Percentiles rank a stretch among this genome's conserved stretches.
Conservation (phyloP, 2,113 vertebrate species). For the Brienomyrus longianalis region DNA sequence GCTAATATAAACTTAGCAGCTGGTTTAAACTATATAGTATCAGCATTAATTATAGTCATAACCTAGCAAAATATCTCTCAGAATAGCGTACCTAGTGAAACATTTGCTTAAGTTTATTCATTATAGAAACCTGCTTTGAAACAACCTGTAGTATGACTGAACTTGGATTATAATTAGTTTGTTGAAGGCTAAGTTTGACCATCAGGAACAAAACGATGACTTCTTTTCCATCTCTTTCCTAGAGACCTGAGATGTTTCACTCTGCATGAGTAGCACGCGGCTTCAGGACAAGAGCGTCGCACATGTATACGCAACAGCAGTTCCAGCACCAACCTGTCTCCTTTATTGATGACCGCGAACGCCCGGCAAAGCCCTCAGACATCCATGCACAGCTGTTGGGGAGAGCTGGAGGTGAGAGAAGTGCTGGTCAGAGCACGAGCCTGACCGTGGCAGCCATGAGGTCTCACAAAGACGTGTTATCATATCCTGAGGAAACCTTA, state of each 20-base stretch:
- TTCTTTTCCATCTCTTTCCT: neutral
- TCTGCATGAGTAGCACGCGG: neutral
- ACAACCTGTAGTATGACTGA: neutral
- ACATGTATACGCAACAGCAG: neutral
- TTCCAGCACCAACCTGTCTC: neutral
- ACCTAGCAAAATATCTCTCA: neutral
- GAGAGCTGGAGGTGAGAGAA: conserved; percentile 45
- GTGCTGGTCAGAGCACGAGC: neutral
- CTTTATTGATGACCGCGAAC: neutral
- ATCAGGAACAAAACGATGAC: neutral
- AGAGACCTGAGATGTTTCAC: neutral
- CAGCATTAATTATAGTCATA: neutral
- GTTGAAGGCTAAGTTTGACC: neutral
- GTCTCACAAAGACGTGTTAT: neutral
- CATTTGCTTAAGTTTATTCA: neutral
- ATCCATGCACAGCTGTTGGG: conserved; percentile 5
- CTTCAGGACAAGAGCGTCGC: neutral
- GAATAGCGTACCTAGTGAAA: neutral
- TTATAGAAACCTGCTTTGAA: neutral
- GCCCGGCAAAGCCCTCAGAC: neutral
- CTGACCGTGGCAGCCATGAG: neutral
- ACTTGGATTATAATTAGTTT: neutral
- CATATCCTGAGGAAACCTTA: neutral
- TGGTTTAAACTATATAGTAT: too few relatives aligned
- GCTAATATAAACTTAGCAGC: too few relatives aligned